Evolutionary conservation across 53 echinoderm and acorn worm species (phyloP).

Genomic region (Glandiceps talaboti): DNA sequence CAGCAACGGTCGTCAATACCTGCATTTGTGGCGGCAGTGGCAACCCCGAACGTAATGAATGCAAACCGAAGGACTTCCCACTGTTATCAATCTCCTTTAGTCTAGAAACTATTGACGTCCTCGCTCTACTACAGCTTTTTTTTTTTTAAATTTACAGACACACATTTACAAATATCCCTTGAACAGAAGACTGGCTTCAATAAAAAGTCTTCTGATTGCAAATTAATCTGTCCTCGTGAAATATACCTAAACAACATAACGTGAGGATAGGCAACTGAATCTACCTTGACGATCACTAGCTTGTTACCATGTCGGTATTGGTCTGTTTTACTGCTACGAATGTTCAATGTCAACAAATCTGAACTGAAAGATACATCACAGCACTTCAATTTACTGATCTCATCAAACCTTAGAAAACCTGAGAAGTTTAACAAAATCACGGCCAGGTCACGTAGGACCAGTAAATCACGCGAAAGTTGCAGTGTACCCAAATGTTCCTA

Average conservation of each 20-base stretch:
- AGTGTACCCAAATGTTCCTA: no score
- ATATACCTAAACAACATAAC: conserved; percentile 13
- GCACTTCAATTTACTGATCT: conserved; percentile 8
- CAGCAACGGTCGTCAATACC: conserved; percentile 15
- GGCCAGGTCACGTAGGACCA: conserved; percentile 11
- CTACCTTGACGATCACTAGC: conserved; percentile 2
- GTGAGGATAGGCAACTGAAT: conserved; percentile 10
- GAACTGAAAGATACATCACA: conserved; percentile 6
- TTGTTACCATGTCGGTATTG: conserved; percentile 15
- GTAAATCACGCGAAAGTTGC: neutral
- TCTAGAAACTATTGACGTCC: neutral
- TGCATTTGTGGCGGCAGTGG: conserved; percentile 12
- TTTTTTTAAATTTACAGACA: neutral
- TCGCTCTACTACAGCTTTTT: neutral
- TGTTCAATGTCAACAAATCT: conserved; percentile 2
- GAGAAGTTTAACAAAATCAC: conserved; percentile 17
- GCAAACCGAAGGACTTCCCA: neutral
- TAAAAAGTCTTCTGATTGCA: conserved; percentile 5
- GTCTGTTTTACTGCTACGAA: conserved; percentile 20
- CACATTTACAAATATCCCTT: neutral
- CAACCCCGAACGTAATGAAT: neutral
- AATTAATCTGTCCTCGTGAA: neutral
- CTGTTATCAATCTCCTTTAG: neutral
- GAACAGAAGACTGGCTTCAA: conserved; percentile 11
- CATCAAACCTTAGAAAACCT: conserved; percentile 23